These are phyloP conservation scores for Gallirallus australis DNA, from an alignment of 2,797 vertebrate species.

Conservation along the genomic window DNA sequence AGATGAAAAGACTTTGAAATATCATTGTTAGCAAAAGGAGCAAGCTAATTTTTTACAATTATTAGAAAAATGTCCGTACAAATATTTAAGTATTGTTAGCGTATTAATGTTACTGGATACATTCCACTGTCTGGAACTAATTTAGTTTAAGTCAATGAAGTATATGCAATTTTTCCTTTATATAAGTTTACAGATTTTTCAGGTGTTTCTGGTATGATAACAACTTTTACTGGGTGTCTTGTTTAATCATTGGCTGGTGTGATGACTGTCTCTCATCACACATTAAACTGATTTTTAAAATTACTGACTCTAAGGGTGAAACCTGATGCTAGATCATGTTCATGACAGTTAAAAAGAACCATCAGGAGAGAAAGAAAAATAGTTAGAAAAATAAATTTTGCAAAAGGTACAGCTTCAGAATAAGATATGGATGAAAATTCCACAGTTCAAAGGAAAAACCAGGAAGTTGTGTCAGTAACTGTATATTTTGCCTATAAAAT, in stretches of 20 bases:
- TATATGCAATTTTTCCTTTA: background rate
- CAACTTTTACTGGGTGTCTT: background rate
- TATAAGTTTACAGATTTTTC: background rate
- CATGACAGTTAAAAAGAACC: background rate
- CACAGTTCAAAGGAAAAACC: background rate
- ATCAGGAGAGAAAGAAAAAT: background rate
- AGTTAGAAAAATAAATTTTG: background rate
- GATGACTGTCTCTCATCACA: background rate
- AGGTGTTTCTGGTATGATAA: background rate
- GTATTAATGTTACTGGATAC: background rate
- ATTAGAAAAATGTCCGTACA: background rate
- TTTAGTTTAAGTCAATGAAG: background rate
- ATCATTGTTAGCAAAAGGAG: background rate
- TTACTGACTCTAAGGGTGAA: background rate
- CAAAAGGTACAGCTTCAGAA: background rate
- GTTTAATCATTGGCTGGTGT: background rate
- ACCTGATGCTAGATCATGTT: background rate
- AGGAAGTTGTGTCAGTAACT: background rate
- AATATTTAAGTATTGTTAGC: background rate
- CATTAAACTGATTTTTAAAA: conserved; percentile 13
- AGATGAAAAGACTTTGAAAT: background rate
- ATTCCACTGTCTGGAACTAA: background rate
- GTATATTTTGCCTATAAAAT: background rate
- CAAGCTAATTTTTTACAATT: background rate
- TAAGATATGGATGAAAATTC: background rate